Base-by-base conservation (phyloP, 2,797 vertebrate species). In the Anabacerthia variegaticeps region DNA sequence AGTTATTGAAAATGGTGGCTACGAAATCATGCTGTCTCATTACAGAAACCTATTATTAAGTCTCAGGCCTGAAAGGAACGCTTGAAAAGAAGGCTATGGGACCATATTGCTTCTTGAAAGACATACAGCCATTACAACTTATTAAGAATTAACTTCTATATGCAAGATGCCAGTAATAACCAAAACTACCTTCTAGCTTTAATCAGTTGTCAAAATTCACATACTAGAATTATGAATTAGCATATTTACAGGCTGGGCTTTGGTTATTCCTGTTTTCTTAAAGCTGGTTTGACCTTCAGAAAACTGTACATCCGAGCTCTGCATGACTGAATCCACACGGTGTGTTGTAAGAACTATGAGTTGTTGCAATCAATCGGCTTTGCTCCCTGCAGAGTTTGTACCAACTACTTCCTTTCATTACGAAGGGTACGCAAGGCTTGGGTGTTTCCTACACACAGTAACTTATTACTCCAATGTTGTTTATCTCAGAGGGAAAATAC, bases 391-490 rank as follows among this genome's bases (percentile, higher is more conserved):
- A 16, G 75, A 77, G 41, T 59, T 95, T 72, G 75, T 68, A 87
- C 55, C 73, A 71, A 43, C 21, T 44, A 17, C 73, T 92, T 86
- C 44, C 83, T 52, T 76, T 79, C 72, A 94, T 93, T 79, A 56
- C 8, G 23, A 67, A 51, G 39, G 82, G 39, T 52, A 79, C 77
- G 84, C 79, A 94, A 78, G 34, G 59, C 58, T 91, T 72, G 86
- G 88, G 80, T 95, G 74, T 93, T 94, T 73, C 74, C 83, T 79
- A 23, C 48, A 41, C 52, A 22, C 37, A 89, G 76, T 88, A 63
- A 56, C 67, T 78, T 92, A 87, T 23, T 88, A 94, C 83, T 93
- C 73, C 72, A 61, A 54, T 80, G 36, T 59, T 94, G 74, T 95
- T 95, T 94, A 86, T 92, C 49, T 88, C 69, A 24, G 56, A 77